Evolutionary conservation across 1,140 invertebrate genomes (phyloP).

Genomic region (Calephelis virginiensis): DNA sequence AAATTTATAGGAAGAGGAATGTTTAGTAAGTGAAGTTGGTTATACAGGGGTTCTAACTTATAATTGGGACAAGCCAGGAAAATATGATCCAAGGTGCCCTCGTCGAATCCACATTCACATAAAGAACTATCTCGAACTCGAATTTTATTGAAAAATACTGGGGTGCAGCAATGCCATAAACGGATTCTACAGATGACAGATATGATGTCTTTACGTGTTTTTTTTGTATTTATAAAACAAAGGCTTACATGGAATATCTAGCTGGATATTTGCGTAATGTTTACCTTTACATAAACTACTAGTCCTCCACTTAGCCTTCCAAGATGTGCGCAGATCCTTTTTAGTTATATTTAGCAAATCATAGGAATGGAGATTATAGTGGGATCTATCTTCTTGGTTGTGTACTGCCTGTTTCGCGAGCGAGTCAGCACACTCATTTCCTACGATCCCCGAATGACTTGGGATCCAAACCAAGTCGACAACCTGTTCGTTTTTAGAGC

Average conservation of each 20-base stretch:
- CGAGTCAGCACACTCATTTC: background rate
- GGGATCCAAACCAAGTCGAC: background rate
- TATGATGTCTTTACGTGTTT: too few relatives aligned
- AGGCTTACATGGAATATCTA: background rate
- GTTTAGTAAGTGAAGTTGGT: too few relatives aligned
- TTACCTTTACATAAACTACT: background rate
- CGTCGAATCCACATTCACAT: constrained; percentile 22
- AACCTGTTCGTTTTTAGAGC: background rate
- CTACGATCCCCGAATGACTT: background rate
- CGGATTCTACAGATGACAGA: too few relatives aligned
- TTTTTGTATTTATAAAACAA: background rate
- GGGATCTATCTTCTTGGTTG: background rate
- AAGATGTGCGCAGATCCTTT: background rate
- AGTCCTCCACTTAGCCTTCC: too few relatives aligned
- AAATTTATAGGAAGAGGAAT: too few relatives aligned
- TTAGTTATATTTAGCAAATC: background rate
- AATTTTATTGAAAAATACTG: constrained; percentile 21
- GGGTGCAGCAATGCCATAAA: constrained; percentile 2
- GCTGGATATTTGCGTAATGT: background rate
- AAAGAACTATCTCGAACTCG: constrained; percentile 14
- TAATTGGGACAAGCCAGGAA: constrained; percentile 10
- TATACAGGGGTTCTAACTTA: background rate
- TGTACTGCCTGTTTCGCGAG: background rate
- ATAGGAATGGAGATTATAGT: background rate
- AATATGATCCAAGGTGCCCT: constrained; percentile 19